Base-by-base conservation (phyloP, 2,797 vertebrate genomes). In the Xiphophorus birchmanni region DNA sequence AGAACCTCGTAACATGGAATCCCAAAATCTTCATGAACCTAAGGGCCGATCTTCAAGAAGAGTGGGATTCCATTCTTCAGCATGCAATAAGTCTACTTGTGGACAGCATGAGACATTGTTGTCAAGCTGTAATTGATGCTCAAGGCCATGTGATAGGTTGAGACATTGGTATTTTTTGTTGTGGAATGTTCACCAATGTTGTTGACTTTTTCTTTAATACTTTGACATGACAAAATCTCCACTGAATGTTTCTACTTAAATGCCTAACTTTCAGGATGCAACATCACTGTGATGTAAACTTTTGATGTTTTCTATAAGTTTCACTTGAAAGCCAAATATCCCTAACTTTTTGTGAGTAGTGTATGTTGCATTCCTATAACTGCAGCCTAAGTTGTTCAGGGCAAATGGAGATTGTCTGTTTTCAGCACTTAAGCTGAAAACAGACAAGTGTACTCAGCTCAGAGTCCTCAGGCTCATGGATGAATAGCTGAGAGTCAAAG, bases 401-500 rank as follows among this genome's bases (percentile, higher is more conserved):
- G 71, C 58, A 82, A 88, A 82, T 76, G 82, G 60, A 88, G 77
- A 80, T 80, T 84, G 75, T 81, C 23, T 79, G 47, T 77, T 82
- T 75, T 35, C 56, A 80, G 86, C 89, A 86, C 73, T 79, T 80
- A 65, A 78, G 82, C 37, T 40, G 37, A 40, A 40, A 40, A 40
- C 37, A 32, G 2, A 87, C 89, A 74, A 79, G 80, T 80, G 79
- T 52, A 77, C 73, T 75, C 56, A 44, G 85, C 74, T 80, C 84
- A 0, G 50, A 56, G 48, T 87, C 89, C 89, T 80, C 80, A 9
- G 86, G 88, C 84, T 82, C 40, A 17, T 21, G 74, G 83, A 74
- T 78, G 73, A 87, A 73, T 32, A 71, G 84, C 73, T 81, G 89
- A 85, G 84, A 87, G 84, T 82, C 81, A 80, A 86, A 82, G 75